These are phyloP conservation scores for Drosophila macrothrix DNA, from an alignment of 2,888 invertebrate species.

Conservation along the genomic window DNA sequence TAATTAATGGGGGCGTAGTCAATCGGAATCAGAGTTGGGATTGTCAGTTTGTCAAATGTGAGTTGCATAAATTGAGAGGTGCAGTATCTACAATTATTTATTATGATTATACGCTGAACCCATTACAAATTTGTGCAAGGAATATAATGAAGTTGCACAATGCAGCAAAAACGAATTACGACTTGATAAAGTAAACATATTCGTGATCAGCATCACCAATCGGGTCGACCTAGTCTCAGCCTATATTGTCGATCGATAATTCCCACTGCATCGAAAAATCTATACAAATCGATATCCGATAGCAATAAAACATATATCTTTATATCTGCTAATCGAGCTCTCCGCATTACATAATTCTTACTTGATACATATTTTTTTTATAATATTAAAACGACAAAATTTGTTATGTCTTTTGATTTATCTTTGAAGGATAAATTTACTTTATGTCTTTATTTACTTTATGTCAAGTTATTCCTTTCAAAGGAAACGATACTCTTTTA, in stretches of 20 bases:
- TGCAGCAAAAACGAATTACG: not conserved
- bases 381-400: not conserved
- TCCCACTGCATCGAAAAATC: not conserved
- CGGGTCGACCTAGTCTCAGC: not conserved
- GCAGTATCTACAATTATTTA: not conserved
- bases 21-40: not conserved
- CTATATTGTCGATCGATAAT: not conserved
- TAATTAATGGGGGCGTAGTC: conserved; percentile 14
- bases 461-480: not conserved
- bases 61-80: not conserved
- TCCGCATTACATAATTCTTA: not conserved
- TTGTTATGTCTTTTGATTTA: not conserved
- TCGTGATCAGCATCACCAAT: not conserved
- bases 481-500: not conserved
- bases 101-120: not conserved
- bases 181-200: no score
- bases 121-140: not conserved
- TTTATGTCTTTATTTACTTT: accelerated
- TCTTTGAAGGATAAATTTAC: not conserved
- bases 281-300: not conserved
- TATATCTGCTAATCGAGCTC: not conserved
- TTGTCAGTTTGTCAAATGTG: not conserved
- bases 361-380: not conserved
- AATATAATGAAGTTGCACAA: not conserved
- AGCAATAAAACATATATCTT: not conserved